These are phyloP conservation scores for Pogonus chalceus DNA, from an alignment of 1,140 invertebrate genomes.

Conservation along the genomic window DNA sequence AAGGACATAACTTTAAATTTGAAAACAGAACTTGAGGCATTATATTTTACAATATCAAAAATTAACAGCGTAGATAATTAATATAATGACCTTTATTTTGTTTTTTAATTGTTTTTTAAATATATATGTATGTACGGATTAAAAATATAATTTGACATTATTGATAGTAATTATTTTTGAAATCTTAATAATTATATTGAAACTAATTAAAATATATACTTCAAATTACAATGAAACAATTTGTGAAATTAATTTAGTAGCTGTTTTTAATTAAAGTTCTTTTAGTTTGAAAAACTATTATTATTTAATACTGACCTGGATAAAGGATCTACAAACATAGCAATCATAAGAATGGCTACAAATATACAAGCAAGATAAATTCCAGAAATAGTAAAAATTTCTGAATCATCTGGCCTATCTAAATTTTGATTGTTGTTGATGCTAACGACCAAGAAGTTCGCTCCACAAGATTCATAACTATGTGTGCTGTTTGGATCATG, in stretches of 20 bases:
- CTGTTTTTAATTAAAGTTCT: too few species aligned
- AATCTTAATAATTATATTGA: neutral
- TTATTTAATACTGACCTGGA: conserved; percentile 51
- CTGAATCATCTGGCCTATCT: conserved; percentile 63
- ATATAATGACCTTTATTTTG: too few species aligned
- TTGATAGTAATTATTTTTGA: neutral
- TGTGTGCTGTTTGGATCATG: conserved; percentile 36
- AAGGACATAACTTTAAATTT: too few species aligned
- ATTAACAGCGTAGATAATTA: too few species aligned
- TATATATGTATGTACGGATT: too few species aligned
- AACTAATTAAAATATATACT: too few species aligned
- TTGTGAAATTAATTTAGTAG: too few species aligned
- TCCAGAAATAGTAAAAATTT: conserved; percentile 77
- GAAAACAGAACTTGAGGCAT: too few species aligned
- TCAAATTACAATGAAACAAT: too few species aligned
- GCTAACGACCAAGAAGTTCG: conserved; percentile 66
- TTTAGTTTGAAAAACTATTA: neutral
- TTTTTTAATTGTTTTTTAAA: too few species aligned
- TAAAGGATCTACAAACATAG: conserved; percentile 79
- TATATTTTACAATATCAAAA: too few species aligned
- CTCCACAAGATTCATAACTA: conserved; percentile 60
- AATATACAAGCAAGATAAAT: conserved; percentile 83
- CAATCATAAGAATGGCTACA: conserved; percentile 74
- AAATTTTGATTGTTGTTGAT: conserved; percentile 57
- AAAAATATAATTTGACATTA: too few species aligned